A percentile compares a stretch with the other conserved stretches of the same genome.
phyloP scores from a whole-genome alignment of 2,888 invertebrate genomes.

The Phengaris arion region DNA sequence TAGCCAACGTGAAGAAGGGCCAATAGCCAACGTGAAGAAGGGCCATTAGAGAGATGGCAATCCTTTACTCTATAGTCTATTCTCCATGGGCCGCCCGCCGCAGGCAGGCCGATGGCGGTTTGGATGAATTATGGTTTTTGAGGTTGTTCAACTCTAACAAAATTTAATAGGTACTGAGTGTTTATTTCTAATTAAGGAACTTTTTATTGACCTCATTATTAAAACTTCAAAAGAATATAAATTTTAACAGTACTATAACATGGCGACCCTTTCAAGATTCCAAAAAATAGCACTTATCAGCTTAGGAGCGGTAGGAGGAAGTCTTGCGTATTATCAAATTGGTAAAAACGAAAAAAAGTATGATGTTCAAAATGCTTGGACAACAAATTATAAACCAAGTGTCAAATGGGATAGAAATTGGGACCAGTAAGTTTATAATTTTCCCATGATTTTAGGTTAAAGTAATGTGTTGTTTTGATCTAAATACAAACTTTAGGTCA shows the following conservation, averaged over 20 bases:
- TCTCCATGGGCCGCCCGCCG: too few relatives aligned
- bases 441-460: slow-evolving; percentile 15
- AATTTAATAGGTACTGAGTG: not conserved
- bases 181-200: not conserved
- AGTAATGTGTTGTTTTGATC: slow-evolving; percentile 14
- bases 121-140: not conserved
- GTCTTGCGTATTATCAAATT: slow-evolving; percentile 81
- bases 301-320: slow-evolving; percentile 83
- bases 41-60: too few relatives aligned
- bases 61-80: too few relatives aligned
- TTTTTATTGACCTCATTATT: not conserved
- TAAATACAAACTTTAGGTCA: not conserved
- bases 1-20: too few relatives aligned
- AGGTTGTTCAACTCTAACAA: slow-evolving; percentile 1
- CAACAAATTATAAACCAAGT: slow-evolving; percentile 82
- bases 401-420: slow-evolving; percentile 92
- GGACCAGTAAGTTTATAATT: slow-evolving; percentile 85
- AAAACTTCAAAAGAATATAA: not conserved
- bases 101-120: too few relatives aligned
- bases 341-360: slow-evolving; percentile 67
- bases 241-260: slow-evolving; percentile 43
- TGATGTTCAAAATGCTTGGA: slow-evolving; percentile 83
- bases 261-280: slow-evolving; percentile 79
- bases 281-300: slow-evolving; percentile 79
- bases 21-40: too few relatives aligned